Base-by-base conservation (phyloP, 2,888 invertebrate species). In the Liposcelis brunnea region DNA sequence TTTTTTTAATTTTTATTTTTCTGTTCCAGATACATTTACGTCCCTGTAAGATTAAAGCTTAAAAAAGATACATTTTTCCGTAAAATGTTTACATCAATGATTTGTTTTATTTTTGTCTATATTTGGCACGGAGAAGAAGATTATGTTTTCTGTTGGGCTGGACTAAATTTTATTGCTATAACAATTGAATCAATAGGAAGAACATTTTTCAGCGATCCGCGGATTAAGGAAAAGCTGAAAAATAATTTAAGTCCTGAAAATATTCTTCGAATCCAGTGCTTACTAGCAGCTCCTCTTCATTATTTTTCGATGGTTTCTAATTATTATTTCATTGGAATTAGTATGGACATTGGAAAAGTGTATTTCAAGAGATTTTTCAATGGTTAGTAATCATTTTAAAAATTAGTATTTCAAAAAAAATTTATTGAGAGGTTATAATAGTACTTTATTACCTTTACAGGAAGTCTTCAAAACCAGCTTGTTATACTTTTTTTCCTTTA, bases 91-190 rank as follows among this genome's bases (percentile, higher is more conserved):
- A 81, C 84, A 2, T 84, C 83, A n/a, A 68, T 77, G 34, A 53
- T 73, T 2, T 80, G 81, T 57, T 91, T 94, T 63, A 56, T 69
- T 15, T 94, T 90, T 61, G 80, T 93, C 26, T 90, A 76, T 56
- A 59, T 87, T 49, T 95, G 94, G 94, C 95, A 95, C 61, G 91
- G 91, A 31, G 72, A 78, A 40, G 75, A 78, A 49, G 65, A 66
- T 50, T 77, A 77, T 54, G 77, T 93, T 51, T 72, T 90, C 48
- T 65, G 85, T 46, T 95, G 94, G 93, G 74, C 84, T n/a, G 54
- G 74, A 8, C 63, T 90, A n/a, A 94, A 94, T 65, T 91, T 79
- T 58, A 51, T 79, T 4, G 89, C 86, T 31, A 68, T 93, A 40
- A 65, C 74, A 10, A 58, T 83, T 12, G 93, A 93, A 64, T 70